These are phyloP conservation scores for Misgurnus anguillicaudatus DNA, from an alignment of 2,113 vertebrate species.

Conservation along the genomic window DNA sequence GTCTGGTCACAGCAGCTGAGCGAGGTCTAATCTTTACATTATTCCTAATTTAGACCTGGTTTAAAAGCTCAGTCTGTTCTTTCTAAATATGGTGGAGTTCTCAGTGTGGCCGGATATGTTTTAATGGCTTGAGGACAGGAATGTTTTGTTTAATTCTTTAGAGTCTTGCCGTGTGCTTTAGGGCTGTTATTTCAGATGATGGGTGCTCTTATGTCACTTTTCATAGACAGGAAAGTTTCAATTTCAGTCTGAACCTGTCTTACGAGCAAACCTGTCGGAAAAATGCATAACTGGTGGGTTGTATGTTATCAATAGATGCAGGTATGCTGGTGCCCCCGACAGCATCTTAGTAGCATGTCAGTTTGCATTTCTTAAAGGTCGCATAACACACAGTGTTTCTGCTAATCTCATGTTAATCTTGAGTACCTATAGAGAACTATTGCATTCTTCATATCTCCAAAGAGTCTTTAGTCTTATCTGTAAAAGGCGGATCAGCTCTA, in stretches of 20 bases:
- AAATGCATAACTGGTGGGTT: no score
- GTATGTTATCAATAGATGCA: no score
- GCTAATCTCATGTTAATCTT: no score
- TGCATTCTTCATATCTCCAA: no score
- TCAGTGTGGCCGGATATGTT: slow-evolving; percentile 22
- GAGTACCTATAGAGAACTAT: no score
- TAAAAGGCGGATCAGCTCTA: no score
- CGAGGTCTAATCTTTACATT: slow-evolving; percentile 26
- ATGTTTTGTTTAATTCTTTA: slow-evolving; percentile 7
- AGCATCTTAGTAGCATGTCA: no score
- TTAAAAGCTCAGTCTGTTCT: slow-evolving; percentile 32
- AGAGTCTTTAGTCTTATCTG: no score
- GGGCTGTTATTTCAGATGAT: slow-evolving; percentile 29
- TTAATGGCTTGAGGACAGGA: slow-evolving; percentile 20
- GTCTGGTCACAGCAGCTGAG: background rate
- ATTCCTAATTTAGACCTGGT: slow-evolving; percentile 39
- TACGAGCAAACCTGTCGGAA: background rate
- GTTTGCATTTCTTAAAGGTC: no score
- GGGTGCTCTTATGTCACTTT: background rate
- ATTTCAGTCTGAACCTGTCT: background rate
- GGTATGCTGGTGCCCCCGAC: no score
- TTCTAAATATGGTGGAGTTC: slow-evolving; percentile 44
- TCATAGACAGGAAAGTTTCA: slow-evolving; percentile 16
- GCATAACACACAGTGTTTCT: no score
- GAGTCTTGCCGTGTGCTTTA: background rate